Evolutionary conservation across 1,140 invertebrate species (phyloP).

Genomic region (Neuroterus valhalla): DNA sequence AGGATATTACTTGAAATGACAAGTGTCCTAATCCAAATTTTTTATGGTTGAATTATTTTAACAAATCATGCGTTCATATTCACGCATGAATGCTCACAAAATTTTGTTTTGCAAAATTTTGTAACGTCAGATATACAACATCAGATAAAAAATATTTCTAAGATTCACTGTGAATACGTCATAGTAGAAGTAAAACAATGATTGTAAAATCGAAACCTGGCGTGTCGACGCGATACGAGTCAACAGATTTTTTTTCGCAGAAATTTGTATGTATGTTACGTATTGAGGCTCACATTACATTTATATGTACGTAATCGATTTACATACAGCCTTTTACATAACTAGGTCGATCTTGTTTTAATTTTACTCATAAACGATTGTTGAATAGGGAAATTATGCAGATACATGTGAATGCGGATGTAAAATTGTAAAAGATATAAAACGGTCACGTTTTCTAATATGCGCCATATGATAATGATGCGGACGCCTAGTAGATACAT

Average conservation of each 20-base stretch:
- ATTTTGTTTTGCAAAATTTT: too few relatives aligned
- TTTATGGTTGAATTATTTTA: too few relatives aligned
- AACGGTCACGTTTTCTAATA: not conserved
- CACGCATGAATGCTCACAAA: too few relatives aligned
- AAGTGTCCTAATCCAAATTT: too few relatives aligned
- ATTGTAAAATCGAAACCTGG: not conserved
- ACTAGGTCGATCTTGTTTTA: slow-evolving; percentile 18
- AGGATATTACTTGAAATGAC: too few relatives aligned
- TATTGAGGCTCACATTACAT: slow-evolving; percentile 3
- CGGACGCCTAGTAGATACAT: not conserved
- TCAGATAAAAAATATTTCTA: too few relatives aligned
- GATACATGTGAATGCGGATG: not conserved
- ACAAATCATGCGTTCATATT: too few relatives aligned
- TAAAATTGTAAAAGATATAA: not conserved
- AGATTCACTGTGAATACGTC: too few relatives aligned
- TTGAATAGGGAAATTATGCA: not conserved
- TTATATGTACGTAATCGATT: slow-evolving; percentile 18
- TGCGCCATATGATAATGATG: not conserved
- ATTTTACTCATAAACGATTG: slow-evolving; percentile 1
- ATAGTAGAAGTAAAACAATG: not conserved
- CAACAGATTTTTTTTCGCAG: not conserved
- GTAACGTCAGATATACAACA: too few relatives aligned
- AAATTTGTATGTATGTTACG: not conserved
- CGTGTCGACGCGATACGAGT: not conserved
- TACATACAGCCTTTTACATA: slow-evolving; percentile 15